Base-by-base conservation (phyloP, 2,888 invertebrate genomes). In the Augochlorella aurata region DNA sequence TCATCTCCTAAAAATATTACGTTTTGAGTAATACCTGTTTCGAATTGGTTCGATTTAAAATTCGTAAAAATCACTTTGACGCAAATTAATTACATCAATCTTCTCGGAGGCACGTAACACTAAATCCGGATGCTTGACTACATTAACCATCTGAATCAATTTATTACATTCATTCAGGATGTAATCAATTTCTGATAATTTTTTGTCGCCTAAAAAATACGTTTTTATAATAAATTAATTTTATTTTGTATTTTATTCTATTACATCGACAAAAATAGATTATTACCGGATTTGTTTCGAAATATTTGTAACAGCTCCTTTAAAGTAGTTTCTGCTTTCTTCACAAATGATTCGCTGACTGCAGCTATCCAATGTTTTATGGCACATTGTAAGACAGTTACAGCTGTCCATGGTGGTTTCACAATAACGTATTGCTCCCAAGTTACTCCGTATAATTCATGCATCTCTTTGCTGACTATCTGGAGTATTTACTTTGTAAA, bases 281-380 rank as follows among this genome's bases (percentile, higher is more conserved):
- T 79, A 81, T 71, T 76, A 91, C 92, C 81, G 78, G 90, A 87
- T n/a, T 38, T 21, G 52, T 85, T 77, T 21, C 79, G 85, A 45
- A 92, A 86, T 49, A 82, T 80, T 14, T 87, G 50, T 21, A 84
- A 76, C 47, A 93, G 76, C 61, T 91, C 86, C 29, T 88, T 90
- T 0, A 92, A 8, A 29, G 86, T 77, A n/a, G 45, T 1, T 84
- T 91, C 88, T 7, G 90, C 91, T 71, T 75, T 83, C 76, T 90
- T 85, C 4, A 66, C 38, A 54, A 93, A 93, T 8, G 91, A 90
- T 38, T 93, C 93, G 80, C 90, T 91, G 14, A 92, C 89, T 7
- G 92, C 92, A 16, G 93, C 94, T 61, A 94, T 93, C 93, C 94
- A 94, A 80, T 94, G 94, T 79, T 93, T 92, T 44, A 91, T 79